Base-by-base conservation (phyloP, 2,888 invertebrate species). In the Coelinius sp. region DNA sequence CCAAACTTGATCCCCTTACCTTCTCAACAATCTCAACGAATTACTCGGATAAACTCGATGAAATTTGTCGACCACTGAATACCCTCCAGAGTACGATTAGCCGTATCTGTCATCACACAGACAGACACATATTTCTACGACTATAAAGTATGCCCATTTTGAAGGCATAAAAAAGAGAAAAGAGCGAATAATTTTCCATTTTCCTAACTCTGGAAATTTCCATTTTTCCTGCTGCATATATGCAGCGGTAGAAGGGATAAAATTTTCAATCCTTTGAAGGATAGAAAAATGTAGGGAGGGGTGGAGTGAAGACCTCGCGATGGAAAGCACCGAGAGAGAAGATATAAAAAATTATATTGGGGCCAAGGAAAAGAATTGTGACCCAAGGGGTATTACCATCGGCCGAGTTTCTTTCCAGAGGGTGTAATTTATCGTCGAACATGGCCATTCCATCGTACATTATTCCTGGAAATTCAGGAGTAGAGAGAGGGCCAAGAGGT, bases 201-300 rank as follows among this genome's bases (percentile, higher is more conserved):
- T 68, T 56, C 41, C 35, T 35, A 22, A 38, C 63, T 64, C 38
- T 8, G 25, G 49, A 64, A 63, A 63, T 70, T 52, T 52, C 62
- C 46, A 63, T 52, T 41, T 63, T 52, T 52, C 38, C 38, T 63
- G 22, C 35, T 64, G 52, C 49, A 64, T 70, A 46, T n/a, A 64
- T 64, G 56, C 69, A 70, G 52, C 49, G 27, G 63, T 63, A 20
- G 44, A 59, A 59, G 59, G 53, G 35, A 62, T 68, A 59, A 31
- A 68, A 59, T 68, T 68, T 68, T 49, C 68, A 56, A 68, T 68
- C 53, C 67, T 67, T 53, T 67, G 38, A 67, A 35, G 25, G 38
- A 20, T 44, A 62, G 68, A 70, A n/a, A n/a, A n/a, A 69, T 71
- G 70, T 68, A 67, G 67, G 68, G 67, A 71, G 71, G 69, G 46